phyloP scores from a whole-genome alignment of 2,888 invertebrate species.

The Coenonympha glycerion region DNA sequence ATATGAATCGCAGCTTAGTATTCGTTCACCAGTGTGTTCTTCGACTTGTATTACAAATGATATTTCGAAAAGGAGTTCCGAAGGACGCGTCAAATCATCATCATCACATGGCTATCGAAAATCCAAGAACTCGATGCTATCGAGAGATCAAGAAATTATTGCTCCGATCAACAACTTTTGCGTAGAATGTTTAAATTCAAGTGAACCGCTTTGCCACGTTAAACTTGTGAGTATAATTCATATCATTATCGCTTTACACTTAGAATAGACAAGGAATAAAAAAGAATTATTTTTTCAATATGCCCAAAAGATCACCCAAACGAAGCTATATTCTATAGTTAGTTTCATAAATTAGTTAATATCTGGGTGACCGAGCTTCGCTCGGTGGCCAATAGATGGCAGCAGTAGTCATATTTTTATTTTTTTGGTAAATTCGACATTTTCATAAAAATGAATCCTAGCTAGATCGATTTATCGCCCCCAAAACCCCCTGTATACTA shows the following conservation, averaged over 20 bases:
- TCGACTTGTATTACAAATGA: conserved; percentile 3
- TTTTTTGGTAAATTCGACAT: no score
- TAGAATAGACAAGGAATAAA: background rate
- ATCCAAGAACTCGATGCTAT: background rate
- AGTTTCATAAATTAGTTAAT: no score
- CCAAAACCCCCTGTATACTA: no score
- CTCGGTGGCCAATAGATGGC: no score
- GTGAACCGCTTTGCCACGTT: conserved; percentile 34
- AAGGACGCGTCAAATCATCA: background rate
- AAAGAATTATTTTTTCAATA: no score
- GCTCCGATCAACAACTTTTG: conserved; percentile 7
- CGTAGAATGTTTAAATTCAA: conserved; percentile 21
- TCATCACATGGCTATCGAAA: background rate
- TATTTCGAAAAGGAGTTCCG: background rate
- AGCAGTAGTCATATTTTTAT: no score
- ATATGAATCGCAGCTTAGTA: background rate
- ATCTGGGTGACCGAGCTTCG: no score
- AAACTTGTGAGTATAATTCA: conserved; percentile 21
- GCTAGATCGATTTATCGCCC: no score
- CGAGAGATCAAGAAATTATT: background rate
- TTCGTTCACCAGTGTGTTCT: background rate
- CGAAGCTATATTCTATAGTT: no score
- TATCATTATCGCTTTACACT: background rate
- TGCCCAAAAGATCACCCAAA: no score
- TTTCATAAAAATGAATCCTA: no score